Conservation (phyloP, 2,888 invertebrate genomes). For the Amaurobius ferox region DNA sequence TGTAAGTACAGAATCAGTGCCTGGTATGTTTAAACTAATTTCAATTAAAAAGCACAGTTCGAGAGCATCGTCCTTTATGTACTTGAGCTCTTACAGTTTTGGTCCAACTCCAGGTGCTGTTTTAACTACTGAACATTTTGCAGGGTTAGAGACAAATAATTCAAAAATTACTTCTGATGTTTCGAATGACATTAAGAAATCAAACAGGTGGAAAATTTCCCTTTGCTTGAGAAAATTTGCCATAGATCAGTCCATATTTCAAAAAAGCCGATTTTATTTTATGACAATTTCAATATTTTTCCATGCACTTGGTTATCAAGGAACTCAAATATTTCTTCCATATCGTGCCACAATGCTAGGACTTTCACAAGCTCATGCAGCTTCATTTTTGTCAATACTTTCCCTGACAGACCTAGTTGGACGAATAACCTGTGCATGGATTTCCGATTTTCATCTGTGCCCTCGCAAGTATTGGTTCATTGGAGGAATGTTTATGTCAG, state of each 20-base stretch:
- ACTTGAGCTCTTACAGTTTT: slow-evolving; percentile 70
- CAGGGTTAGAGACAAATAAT: slow-evolving; percentile 5
- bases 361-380: slow-evolving; percentile 64
- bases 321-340: slow-evolving; percentile 71
- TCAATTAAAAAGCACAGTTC: slow-evolving; percentile 36
- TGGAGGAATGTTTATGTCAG: slow-evolving; percentile 69
- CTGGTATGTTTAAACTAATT: slow-evolving; percentile 28
- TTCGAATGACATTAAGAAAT: not conserved
- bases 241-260: slow-evolving; percentile 62
- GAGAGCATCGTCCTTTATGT: slow-evolving; percentile 69
- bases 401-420: slow-evolving; percentile 71
- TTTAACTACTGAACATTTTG: slow-evolving; percentile 62
- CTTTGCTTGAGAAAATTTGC: slow-evolving; percentile 38
- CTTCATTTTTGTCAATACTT: slow-evolving; percentile 65
- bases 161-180: slow-evolving; percentile 8
- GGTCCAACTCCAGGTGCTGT: slow-evolving; percentile 69
- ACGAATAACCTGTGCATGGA: slow-evolving; percentile 70
- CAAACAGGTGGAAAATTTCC: slow-evolving; percentile 23
- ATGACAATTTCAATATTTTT: slow-evolving; percentile 71
- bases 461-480: slow-evolving; percentile 72
- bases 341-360: slow-evolving; percentile 67
- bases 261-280: slow-evolving; percentile 68
- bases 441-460: slow-evolving; percentile 70
- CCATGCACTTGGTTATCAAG: slow-evolving; percentile 69
- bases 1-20: slow-evolving; percentile 68